Evolutionary conservation across 2,888 invertebrate genomes (phyloP), one percentile per base, ranked within the genome.

Genomic region (Myopa testacea): DNA sequence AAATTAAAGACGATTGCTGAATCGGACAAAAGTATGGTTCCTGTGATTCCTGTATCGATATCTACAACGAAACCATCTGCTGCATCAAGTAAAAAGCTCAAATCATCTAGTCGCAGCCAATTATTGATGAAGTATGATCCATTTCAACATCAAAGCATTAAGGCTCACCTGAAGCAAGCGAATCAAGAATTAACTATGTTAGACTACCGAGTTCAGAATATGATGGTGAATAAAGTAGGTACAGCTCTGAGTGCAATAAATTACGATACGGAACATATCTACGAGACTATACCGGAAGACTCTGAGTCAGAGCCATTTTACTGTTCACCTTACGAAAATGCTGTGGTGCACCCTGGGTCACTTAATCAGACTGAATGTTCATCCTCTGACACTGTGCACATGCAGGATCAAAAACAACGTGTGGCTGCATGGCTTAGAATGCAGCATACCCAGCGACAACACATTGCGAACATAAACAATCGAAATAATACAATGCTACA

Each of bases 251-350:
- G n/a, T 58, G 60, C 65, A 7, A 81, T 83, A n/a, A 90, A 90
- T 78, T 91, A 90, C 80, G 92, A 92, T 80, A 91, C 90, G 16
- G 93, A 93, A 81, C 93, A 93, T 84, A 93, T 93, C 76, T 93
- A 93, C 83, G 93, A 93, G 85, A 93, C 93, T 4, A 93, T 93
- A 82, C 92, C 93, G 2, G 92, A 92, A 82, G 92, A 92, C 84
- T 91, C 91, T 2, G 91, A 91, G 82, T 85, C 90, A 3, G 93
- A 93, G 82, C 93, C 93, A 1, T 90, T 93, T 71, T 93, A 93
- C 83, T 93, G 92, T 67, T 91, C 91, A 55, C 93, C 93, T 1
- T 93, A 93, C 84, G 92, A 92, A 82, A 88, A 85, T 75, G 85
- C 86, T 5, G 83, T 83, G 55, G 84, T 82, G 0, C 82, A 84